Conservation (phyloP, 2,797 vertebrate genomes). For the Gorsachius magnificus region DNA sequence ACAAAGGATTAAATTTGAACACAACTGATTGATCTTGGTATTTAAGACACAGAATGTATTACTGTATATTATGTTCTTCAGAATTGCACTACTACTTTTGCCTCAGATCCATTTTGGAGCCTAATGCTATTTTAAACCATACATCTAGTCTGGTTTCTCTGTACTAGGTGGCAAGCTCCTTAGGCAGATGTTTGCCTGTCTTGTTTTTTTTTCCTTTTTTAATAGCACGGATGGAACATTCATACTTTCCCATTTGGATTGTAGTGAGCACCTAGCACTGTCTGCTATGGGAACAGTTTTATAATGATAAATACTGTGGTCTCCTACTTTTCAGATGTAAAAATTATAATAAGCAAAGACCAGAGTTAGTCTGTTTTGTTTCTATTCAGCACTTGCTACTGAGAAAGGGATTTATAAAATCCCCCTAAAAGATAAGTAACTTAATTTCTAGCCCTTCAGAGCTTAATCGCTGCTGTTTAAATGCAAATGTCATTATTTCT, state of each 20-base stretch:
- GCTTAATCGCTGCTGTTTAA: neutral
- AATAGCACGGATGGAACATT: neutral
- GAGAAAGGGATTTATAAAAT: slow-evolving; percentile 38
- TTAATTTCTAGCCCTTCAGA: slow-evolving; percentile 24
- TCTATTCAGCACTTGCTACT: neutral
- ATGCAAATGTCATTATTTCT: slow-evolving; percentile 33
- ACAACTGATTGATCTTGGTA: neutral
- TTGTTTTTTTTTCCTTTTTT: neutral
- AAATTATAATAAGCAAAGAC: neutral
- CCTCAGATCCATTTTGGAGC: neutral
- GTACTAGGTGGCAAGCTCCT: neutral
- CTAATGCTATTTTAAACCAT: neutral
- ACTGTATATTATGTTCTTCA: neutral
- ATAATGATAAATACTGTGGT: neutral
- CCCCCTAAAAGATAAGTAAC: slow-evolving; percentile 2
- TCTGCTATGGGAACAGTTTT: neutral
- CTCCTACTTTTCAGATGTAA: neutral
- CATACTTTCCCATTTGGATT: neutral
- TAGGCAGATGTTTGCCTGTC: neutral
- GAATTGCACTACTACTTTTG: neutral
- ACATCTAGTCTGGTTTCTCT: neutral
- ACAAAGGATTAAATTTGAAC: neutral
- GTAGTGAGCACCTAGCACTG: neutral
- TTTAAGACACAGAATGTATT: neutral
- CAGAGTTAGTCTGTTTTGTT: neutral